A percentile compares a stretch with the other conserved stretches of the same genome.
phyloP scores from a whole-genome alignment of 2,888 invertebrate species.

The Melitaea athalia region DNA sequence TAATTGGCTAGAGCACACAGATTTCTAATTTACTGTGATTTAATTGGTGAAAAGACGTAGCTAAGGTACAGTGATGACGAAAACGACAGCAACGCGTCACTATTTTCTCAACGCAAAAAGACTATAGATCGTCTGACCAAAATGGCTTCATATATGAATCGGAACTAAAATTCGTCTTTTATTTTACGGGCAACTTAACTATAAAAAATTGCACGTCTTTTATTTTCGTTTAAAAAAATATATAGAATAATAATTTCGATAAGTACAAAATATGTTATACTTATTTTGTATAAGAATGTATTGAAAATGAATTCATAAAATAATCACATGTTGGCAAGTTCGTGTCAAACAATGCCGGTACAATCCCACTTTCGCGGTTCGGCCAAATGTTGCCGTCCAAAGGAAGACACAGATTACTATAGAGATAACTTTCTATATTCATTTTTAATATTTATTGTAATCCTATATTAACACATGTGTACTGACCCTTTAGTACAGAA shows the following conservation, averaged over 20 bases:
- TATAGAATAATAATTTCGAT: not conserved
- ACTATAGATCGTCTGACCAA: no score
- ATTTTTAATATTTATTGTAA: not conserved
- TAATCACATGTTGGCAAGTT: constrained; percentile 57
- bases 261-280: not conserved
- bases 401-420: constrained; percentile 46
- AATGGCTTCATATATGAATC: not conserved
- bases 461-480: not conserved
- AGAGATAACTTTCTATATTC: constrained; percentile 41
- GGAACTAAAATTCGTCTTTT: no score
- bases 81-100: no score
- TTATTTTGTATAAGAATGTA: constrained; percentile 37
- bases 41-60: no score
- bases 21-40: no score
- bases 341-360: constrained; percentile 63
- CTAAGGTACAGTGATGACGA: no score
- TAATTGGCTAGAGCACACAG: no score
- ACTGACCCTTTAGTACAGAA: no score
- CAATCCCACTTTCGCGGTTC: constrained; percentile 68
- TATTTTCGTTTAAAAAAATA: not conserved
- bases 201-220: no score
- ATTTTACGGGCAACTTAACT: no score
- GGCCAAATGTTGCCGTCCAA: constrained; percentile 63
- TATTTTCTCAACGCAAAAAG: no score
- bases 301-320: constrained; percentile 55